phyloP scores from a whole-genome alignment of 1,140 invertebrate genomes.

The Drosophila santomea region DNA sequence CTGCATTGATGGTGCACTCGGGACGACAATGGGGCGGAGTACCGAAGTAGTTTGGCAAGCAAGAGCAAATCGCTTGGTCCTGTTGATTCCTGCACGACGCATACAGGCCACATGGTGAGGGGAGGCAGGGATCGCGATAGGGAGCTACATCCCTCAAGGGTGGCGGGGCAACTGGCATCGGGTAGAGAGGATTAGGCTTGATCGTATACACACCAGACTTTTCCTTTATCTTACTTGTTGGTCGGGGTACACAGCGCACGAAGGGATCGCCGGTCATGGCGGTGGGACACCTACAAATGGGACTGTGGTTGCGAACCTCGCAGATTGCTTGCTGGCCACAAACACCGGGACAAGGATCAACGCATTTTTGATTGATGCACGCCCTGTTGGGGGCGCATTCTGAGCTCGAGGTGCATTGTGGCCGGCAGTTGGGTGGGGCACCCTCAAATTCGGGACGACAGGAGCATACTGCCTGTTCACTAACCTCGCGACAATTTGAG shows the following conservation, averaged over 20 bases:
- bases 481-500: conserved; percentile 87
- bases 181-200: conserved; percentile 13
- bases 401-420: conserved; percentile 90
- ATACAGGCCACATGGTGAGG: conserved; percentile 92
- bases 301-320: conserved; percentile 90
- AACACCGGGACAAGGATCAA: conserved; percentile 91
- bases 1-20: conserved; percentile 90
- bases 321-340: conserved; percentile 92
- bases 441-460: conserved; percentile 90
- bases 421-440: conserved; percentile 90
- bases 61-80: conserved; percentile 90
- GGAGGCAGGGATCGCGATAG: conserved; percentile 87
- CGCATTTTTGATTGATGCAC: conserved; percentile 92
- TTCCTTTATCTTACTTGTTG: conserved; percentile 86
- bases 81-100: conserved; percentile 89
- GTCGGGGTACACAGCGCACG: conserved; percentile 78
- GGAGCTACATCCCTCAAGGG: conserved; percentile 74
- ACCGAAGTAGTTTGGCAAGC: conserved; percentile 90
- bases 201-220: not conserved
- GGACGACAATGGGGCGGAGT: conserved; percentile 91
- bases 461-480: conserved; percentile 89
- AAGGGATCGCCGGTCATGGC: conserved; percentile 91
- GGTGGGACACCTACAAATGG: conserved; percentile 90
- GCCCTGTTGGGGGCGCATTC: conserved; percentile 91
- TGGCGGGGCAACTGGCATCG: conserved; percentile 43